Evolutionary conservation across 2,888 invertebrate species (phyloP), one percentile per base, ranked within the genome.

Genomic region (Machimus rusticus): DNA sequence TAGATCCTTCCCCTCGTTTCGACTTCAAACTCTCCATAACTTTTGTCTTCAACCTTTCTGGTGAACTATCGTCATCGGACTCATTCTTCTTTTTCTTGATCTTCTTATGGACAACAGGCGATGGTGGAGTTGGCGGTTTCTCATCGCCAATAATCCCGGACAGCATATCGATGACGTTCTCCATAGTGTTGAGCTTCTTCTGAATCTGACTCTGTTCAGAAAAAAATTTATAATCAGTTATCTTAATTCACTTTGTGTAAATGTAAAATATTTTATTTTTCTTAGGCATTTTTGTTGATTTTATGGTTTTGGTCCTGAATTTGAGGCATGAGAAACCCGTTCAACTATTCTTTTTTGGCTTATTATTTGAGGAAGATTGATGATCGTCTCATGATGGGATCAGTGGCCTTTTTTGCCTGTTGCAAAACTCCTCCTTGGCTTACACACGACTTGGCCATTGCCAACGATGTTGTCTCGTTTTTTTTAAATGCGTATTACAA

Each of bases 101-200:
- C 43, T 28, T 57, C 19, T 66, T 92, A 2, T 90, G 90, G 1
- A 8, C 37, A 16, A 39, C 28, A 55, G 88, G 79, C 37, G 86
- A 79, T n/a, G 90, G 90, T 34, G 90, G 89, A 86, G 92, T 91
- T 8, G 92, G 74, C 5, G 88, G 88, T 28, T 87, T 89, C 89
- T 95, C 96, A 90, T 96, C 96, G 0, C 97, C 96, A 90, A 97
- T 97, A 91, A 97, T 96, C 51, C 96, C 96, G 88, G 96, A 96
- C 90, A 98, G 94, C 96, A 97, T 97, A 91, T 97, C 97, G 90
- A 98, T 96, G 31, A 97, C 97, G 92, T 97, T 97, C 93, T 95
- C 95, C 91, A 97, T 96, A 0, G 97, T 96, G 93, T 96, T 91
- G 76, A 93, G 88, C 90, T 93, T 93, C 89, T 92, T 92, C 89